Percentiles rank a stretch among this genome's conserved stretches.
These are phyloP conservation scores for Limnephilus auricula DNA, from an alignment of 2,888 invertebrate species.

Conservation along the genomic window DNA sequence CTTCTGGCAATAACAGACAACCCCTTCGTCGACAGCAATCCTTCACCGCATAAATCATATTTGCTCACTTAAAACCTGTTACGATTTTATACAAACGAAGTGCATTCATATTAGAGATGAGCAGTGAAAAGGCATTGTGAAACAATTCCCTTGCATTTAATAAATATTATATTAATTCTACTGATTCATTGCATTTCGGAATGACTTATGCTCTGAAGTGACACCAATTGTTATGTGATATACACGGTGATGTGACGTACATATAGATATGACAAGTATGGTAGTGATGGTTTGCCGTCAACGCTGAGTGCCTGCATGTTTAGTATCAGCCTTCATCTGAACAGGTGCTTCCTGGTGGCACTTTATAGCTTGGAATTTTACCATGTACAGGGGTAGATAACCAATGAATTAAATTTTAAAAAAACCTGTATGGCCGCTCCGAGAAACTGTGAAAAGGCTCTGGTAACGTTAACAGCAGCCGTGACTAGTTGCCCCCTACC, in stretches of 20 bases:
- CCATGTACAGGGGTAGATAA: conserved; percentile 7
- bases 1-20: not conserved
- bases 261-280: not conserved
- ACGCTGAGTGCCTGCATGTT: not conserved
- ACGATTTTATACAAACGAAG: no score
- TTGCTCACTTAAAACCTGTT: not conserved
- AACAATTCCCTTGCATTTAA: not conserved
- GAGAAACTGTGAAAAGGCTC: conserved; percentile 87
- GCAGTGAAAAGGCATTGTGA: not conserved
- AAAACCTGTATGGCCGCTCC: conserved; percentile 87
- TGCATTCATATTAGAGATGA: not conserved
- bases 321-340: not conserved
- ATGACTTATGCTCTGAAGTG: no score
- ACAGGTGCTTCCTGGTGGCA: not conserved
- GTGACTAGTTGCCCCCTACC: conserved; percentile 79
- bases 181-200: not conserved
- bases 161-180: not conserved
- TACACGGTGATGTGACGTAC: no score
- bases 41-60: not conserved
- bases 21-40: not conserved
- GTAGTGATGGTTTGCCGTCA: not conserved
- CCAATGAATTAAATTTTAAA: conserved; percentile 47
- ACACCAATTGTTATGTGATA: no score
- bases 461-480: conserved; percentile 86
- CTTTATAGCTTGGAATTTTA: conserved; percentile 61